A percentile compares a stretch with the other conserved stretches of the same genome.
These are phyloP conservation scores for Macrophya annulata DNA, from an alignment of 2,888 invertebrate species.

Conservation along the genomic window DNA sequence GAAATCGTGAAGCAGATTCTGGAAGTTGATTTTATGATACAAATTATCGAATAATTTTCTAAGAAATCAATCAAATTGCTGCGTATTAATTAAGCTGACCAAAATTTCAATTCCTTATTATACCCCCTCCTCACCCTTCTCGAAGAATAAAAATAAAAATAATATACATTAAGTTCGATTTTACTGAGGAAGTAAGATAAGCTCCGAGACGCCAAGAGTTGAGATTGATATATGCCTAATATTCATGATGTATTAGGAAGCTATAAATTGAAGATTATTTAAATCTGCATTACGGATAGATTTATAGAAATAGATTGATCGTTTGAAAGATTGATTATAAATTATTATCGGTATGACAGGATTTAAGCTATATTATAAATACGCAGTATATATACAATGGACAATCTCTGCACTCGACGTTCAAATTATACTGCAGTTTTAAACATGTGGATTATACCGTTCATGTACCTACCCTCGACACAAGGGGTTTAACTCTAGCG, in stretches of 20 bases:
- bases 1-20: neutral
- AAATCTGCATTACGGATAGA: too few species aligned
- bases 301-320: slow-evolving; percentile 7
- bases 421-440: neutral
- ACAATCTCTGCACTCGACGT: neutral
- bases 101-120: too few species aligned
- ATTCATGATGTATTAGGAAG: neutral
- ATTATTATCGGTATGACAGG: neutral
- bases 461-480: too few species aligned
- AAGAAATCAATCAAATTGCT: too few species aligned
- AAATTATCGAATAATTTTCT: neutral
- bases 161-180: too few species aligned
- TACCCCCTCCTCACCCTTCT: too few species aligned
- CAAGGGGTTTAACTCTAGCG: too few species aligned
- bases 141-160: too few species aligned
- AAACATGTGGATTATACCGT: too few species aligned
- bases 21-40: neutral
- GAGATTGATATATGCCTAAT: neutral
- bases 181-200: neutral
- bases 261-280: neutral
- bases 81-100: too few species aligned
- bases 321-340: neutral
- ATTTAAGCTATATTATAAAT: neutral
- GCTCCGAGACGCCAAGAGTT: neutral
- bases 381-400: neutral